Evolutionary conservation across 2,797 vertebrate species (phyloP).

Genomic region (Muscicapa striata): DNA sequence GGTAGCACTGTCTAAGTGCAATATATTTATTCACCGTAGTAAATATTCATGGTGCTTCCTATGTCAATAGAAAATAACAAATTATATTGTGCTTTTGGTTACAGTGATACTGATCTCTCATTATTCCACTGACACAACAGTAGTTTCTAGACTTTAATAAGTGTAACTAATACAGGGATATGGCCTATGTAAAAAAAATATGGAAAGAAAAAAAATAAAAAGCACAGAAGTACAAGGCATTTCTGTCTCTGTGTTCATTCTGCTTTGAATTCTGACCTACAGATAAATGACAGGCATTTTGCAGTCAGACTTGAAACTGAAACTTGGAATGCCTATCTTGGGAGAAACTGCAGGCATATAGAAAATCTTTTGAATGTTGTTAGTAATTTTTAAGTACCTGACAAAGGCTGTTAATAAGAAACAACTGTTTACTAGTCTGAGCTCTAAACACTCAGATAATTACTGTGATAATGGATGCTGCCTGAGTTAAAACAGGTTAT

Average conservation of each 20-base stretch:
- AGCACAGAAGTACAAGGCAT: not conserved
- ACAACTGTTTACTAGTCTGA: not conserved
- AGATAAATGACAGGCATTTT: conserved; percentile 18
- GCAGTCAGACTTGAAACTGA: not conserved
- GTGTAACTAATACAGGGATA: not conserved
- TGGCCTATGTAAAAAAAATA: not conserved
- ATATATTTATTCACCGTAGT: not conserved
- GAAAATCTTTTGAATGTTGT: not conserved
- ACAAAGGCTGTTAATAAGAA: not conserved
- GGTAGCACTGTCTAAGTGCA: not conserved
- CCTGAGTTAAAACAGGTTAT: not conserved
- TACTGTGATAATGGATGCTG: not conserved
- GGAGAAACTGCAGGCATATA: not conserved
- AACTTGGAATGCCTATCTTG: not conserved
- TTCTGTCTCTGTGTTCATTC: not conserved
- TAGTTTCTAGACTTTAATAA: conserved; percentile 15
- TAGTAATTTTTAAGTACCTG: not conserved
- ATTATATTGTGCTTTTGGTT: conserved; percentile 15
- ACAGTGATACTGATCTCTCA: not conserved
- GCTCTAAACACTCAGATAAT: not conserved
- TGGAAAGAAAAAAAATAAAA: not conserved
- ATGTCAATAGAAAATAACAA: conserved; percentile 39
- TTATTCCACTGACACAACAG: conserved; percentile 12
- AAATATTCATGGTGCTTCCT: conserved; percentile 42
- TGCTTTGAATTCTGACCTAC: not conserved